These are phyloP conservation scores for Emydoidea blandingii DNA, from an alignment of 2,797 vertebrate species.

Conservation along the genomic window DNA sequence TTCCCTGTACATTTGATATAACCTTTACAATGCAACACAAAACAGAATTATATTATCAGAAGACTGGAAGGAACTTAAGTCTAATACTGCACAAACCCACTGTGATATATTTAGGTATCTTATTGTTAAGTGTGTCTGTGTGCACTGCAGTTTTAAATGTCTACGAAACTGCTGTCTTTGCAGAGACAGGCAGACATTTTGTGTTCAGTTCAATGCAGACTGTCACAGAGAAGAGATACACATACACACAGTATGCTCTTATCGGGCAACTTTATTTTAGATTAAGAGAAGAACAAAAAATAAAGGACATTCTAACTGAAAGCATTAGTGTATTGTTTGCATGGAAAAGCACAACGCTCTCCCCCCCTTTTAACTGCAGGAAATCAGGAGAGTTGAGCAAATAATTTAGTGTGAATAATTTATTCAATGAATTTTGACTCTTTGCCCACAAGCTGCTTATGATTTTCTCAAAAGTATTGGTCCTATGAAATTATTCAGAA, in stretches of 20 bases:
- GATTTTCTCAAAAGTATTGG: conserved; percentile 41
- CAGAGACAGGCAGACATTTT: not conserved
- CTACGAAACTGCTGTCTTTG: not conserved
- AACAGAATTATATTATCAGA: not conserved
- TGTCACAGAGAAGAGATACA: not conserved
- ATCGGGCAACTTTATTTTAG: not conserved
- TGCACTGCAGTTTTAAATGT: not conserved
- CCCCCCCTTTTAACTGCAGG: conserved; percentile 59
- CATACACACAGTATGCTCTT: fast-evolving
- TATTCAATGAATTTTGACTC: conserved; percentile 67
- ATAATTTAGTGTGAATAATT: conserved; percentile 49
- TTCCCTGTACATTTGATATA: not conserved
- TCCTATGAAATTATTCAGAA: conserved; percentile 17
- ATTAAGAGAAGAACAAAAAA: too few species aligned
- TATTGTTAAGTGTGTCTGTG: not conserved
- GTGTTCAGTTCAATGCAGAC: not conserved
- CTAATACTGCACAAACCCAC: not conserved
- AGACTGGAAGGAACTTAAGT: not conserved
- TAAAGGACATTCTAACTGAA: not conserved
- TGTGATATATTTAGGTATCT: not conserved
- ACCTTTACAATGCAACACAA: not conserved
- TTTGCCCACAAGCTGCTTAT: conserved; percentile 66
- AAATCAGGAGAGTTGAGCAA: conserved; percentile 70
- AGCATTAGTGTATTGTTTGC: conserved; percentile 7
- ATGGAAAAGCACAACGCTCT: not conserved